These are phyloP conservation scores for Carassius carassius DNA, from an alignment of 2,113 vertebrate species.

Conservation along the genomic window DNA sequence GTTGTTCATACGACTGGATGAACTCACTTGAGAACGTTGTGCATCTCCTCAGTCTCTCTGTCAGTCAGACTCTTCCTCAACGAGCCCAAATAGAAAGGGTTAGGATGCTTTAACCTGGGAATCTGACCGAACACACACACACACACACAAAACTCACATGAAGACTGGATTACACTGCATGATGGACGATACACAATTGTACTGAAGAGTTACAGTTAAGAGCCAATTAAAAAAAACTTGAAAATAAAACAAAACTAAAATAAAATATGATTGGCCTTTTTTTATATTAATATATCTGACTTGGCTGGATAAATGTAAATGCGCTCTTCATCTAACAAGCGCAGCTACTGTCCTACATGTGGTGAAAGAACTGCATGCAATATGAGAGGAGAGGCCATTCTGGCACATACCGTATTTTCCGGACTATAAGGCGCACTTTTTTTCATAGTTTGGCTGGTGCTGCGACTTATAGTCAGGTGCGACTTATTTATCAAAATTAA, in stretches of 20 bases:
- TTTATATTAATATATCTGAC: too few species aligned
- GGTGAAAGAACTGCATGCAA: too few species aligned
- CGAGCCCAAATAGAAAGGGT: slow-evolving; percentile 86
- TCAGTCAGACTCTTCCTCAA: slow-evolving; percentile 85
- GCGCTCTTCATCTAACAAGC: background rate
- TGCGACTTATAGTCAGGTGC: too few species aligned
- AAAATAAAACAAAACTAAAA: background rate
- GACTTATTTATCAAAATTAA: too few species aligned
- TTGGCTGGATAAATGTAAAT: background rate
- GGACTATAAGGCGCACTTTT: too few species aligned
- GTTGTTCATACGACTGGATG: too few species aligned
- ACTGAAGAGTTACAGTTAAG: too few species aligned
- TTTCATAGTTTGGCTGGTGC: too few species aligned
- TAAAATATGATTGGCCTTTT: too few species aligned
- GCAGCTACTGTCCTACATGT: background rate
- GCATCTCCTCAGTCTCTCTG: slow-evolving; percentile 81
- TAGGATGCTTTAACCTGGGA: slow-evolving; percentile 83
- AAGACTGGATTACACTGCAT: background rate
- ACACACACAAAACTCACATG: background rate
- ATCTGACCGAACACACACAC: slow-evolving; percentile 65
- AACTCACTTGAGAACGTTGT: slow-evolving; percentile 82
- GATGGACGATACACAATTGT: background rate
- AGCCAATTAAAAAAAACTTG: too few species aligned
- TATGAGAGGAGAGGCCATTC: too few species aligned
- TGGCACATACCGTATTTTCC: too few species aligned